Evolutionary conservation across 2,113 vertebrate genomes (phyloP), one percentile per base, ranked within the genome.

Genomic region (Oreochromis niloticus): DNA sequence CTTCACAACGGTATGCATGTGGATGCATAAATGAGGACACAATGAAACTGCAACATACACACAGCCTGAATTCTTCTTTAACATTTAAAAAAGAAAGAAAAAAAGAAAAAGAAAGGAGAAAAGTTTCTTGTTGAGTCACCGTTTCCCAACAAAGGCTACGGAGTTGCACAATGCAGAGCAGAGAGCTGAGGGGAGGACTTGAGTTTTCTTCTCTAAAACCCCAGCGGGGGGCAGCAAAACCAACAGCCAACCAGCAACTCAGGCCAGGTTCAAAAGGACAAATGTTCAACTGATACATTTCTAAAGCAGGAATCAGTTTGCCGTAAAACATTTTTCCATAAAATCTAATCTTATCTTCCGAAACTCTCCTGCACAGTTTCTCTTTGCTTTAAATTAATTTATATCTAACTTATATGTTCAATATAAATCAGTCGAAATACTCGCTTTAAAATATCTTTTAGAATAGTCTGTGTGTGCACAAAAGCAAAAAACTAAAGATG

Each of bases 191-290:
- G 5, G 57, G 22, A 19, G 66, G 71, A 83, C 46, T 16, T 9
- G 81, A 75, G 46, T 6, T 19, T 7, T 13, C 10, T 39, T 8
- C 79, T 11, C 66, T 3, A 3, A 73, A 48, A 1, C 1, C 55
- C 93, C 94, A 95, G 90, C 4, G 88, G 94, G 68, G 92, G 94
- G 94, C 91, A 91, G 88, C 91, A 94, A 24, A 89, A 17, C 19
- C 41, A 87, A 19, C 82, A 30, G 1, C 1, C 19, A 2, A 14
- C 22, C 32, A 11, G 17, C 16, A n/a, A 81, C 48, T 59, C 30
- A 6, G 9, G 10, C 17, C 32, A 39, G 73, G 86, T 89, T 90
- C 80, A 92, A 80, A 83, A 89, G 82, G 83, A 85, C 88, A 89
- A 83, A 59, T 7, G 16, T 17, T 63, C 2, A 19, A 27, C 6